Base-by-base conservation (phyloP, 2,113 vertebrate species). In the Dunckerocampus dactyliophorus region DNA sequence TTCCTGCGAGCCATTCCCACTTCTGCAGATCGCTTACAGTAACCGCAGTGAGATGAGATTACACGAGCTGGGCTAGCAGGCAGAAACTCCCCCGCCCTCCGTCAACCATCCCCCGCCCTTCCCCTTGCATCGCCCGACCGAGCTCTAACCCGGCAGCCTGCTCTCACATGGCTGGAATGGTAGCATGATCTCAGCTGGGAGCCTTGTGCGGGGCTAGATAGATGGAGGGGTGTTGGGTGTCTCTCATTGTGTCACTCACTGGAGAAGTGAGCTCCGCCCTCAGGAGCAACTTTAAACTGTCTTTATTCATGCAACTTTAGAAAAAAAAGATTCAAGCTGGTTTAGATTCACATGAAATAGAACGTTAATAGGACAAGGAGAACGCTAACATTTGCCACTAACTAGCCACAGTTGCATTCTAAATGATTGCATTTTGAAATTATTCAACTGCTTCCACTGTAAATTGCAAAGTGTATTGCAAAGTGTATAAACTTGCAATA, bases 41-140 rank as follows among this genome's bases (percentile, higher is more conserved):
- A 85, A 87, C 79, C 82, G 67, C 72, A 74, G 68, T 31, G n/a
- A 60, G 82, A 85, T 84, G 82, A 71, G 76, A 85, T 86, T 85
- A 86, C 70, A 77, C 19, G 43, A 62, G 39, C 39, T 72, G 81
- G 75, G 83, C 74, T 62, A 75, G 82, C 82, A 71, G 72, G 63
- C 72, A 77, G 55, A 69, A 71, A 63, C 70, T 51, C 64, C 51
- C 63, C 71, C 20, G 37, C 37, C 37, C 37, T 39, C 8, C 10
- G 37, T 12, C 37, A 10, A 39, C 14, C 8, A 19, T 45, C 20
- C 57, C 42, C 43, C 57, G 39, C 57, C 45, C 43, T 22, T 28
- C 21, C 17, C 24, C 57, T 22, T 8, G 22, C 42, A 59, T 72
- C 65, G 57, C 72, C 74, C 69, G 76, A 24, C 82, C 75, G 69